Evolutionary conservation across 2,888 invertebrate genomes (phyloP).

Genomic region (Heliconius ismenius): DNA sequence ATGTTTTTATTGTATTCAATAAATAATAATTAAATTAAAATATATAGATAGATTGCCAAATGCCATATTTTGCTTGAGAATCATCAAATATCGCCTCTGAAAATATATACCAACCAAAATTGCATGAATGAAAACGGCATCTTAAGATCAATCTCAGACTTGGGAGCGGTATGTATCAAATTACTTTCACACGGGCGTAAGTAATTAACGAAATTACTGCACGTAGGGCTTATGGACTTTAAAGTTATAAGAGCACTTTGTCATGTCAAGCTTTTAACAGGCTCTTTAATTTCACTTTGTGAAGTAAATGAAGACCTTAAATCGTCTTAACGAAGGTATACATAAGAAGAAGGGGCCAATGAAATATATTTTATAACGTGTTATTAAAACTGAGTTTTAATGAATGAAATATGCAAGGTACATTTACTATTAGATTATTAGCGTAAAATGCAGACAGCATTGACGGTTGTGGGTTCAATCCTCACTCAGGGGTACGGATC

Average conservation of each 20-base stretch:
- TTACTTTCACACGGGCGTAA: conserved; percentile 58
- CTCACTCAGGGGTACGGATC: too few species aligned
- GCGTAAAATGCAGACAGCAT: neutral
- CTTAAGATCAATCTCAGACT: neutral
- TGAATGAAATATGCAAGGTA: neutral
- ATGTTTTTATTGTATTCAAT: too few species aligned
- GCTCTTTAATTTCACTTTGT: conserved; percentile 79
- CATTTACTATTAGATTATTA: neutral
- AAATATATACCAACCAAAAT: too few species aligned
- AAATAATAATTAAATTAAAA: too few species aligned
- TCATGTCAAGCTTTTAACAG: conserved; percentile 79
- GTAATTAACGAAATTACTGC: conserved; percentile 74
- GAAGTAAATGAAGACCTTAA: conserved; percentile 78
- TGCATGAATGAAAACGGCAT: too few species aligned
- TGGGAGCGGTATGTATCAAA: conserved; percentile 47
- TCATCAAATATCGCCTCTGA: too few species aligned
- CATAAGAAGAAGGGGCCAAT: conserved; percentile 36
- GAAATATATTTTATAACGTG: conserved; percentile 28
- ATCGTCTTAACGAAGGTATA: conserved; percentile 70
- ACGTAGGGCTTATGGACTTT: conserved; percentile 72
- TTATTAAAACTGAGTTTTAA: conserved; percentile 21
- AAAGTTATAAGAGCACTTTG: conserved; percentile 78
- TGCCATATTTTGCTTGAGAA: too few species aligned
- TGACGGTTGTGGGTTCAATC: too few species aligned
- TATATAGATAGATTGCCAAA: too few species aligned